Evolutionary conservation across 1,140 invertebrate species (phyloP).

Genomic region (Conus betulinus): DNA sequence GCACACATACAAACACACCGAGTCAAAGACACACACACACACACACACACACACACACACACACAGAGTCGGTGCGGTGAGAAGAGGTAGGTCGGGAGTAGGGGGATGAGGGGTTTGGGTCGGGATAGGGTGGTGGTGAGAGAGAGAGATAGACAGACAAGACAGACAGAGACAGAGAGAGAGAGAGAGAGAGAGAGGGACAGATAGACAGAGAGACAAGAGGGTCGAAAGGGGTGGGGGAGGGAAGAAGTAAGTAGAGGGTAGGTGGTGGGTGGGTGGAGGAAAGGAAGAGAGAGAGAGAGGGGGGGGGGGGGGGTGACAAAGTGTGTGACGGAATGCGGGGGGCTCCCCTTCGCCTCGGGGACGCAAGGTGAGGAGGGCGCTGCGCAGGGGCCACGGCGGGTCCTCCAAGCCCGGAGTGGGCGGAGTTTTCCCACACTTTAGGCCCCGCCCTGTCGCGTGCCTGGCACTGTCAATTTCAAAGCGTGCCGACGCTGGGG

Average conservation of each 20-base stretch:
- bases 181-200: too few species aligned
- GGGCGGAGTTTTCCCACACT: constrained; percentile 31
- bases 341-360: background rate
- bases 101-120: too few species aligned
- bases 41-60: too few species aligned
- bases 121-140: too few species aligned
- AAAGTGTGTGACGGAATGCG: background rate
- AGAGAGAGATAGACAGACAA: too few species aligned
- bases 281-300: background rate
- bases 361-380: background rate
- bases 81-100: too few species aligned
- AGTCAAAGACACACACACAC: too few species aligned
- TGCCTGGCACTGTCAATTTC: constrained; percentile 12
- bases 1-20: too few species aligned
- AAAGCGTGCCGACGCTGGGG: constrained; percentile 11
- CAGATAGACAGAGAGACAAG: background rate
- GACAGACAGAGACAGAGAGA: too few species aligned
- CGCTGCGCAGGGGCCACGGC: background rate
- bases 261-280: background rate
- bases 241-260: background rate
- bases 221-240: background rate
- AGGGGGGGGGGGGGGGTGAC: background rate
- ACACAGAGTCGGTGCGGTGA: too few species aligned
- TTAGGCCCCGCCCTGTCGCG: constrained; percentile 24
- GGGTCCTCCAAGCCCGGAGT: too few species aligned